Evolutionary conservation across 1,140 invertebrate genomes (phyloP).

Genomic region (Hyles vespertilio): DNA sequence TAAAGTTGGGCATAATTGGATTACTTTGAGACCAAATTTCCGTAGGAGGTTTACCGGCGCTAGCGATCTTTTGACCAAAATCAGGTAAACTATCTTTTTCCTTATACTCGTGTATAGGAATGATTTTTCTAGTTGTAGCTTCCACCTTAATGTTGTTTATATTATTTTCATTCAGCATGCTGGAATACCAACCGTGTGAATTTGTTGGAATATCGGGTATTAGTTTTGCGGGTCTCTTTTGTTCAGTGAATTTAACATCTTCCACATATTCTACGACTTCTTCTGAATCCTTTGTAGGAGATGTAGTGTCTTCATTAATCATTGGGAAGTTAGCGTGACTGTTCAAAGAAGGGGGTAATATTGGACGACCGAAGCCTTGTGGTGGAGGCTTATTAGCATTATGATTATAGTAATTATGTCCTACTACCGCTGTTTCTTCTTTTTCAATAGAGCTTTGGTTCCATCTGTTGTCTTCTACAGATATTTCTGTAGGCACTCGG

Average conservation of each 20-base stretch:
- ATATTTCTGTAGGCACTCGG: conserved; percentile 31
- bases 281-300: conserved; percentile 23
- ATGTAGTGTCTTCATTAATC: conserved; percentile 47
- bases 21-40: conserved; percentile 47
- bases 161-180: conserved; percentile 51
- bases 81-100: conserved; percentile 37
- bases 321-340: conserved; percentile 73
- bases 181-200: conserved; percentile 70
- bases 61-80: conserved; percentile 63
- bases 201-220: conserved; percentile 58
- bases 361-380: conserved; percentile 8
- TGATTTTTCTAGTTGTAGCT: conserved; percentile 60
- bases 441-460: conserved; percentile 38
- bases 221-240: conserved; percentile 41
- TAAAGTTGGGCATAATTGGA: conserved; percentile 35
- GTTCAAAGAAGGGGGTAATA: conserved; percentile 40
- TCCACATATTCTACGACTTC: conserved; percentile 34
- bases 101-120: conserved; percentile 61
- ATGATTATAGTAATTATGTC: conserved; percentile 29
- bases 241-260: conserved; percentile 24
- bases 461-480: conserved; percentile 53
- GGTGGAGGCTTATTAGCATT: conserved; percentile 5
- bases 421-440: conserved; percentile 22
- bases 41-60: conserved; percentile 42
- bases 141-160: conserved; percentile 59